These are phyloP conservation scores for Ylistrum balloti DNA, from an alignment of 1,140 invertebrate genomes.

Conservation along the genomic window DNA sequence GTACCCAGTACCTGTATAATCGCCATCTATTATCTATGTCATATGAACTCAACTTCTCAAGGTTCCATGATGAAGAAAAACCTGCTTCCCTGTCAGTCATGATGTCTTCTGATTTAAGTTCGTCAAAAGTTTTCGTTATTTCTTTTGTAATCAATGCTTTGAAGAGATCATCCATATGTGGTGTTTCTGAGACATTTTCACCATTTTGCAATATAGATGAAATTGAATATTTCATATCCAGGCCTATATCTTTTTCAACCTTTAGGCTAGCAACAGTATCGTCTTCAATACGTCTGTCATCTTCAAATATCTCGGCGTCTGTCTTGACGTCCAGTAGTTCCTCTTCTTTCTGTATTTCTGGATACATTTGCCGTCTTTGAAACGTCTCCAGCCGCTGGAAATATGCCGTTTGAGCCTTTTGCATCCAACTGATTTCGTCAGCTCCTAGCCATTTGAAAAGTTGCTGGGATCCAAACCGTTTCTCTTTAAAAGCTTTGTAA, in stretches of 20 bases:
- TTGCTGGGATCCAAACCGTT: not conserved
- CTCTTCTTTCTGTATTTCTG: not conserved
- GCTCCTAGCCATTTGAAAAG: slow-evolving; percentile 36
- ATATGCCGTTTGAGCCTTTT: not conserved
- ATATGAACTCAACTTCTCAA: slow-evolving; percentile 45
- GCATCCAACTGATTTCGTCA: not conserved
- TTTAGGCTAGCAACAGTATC: slow-evolving; percentile 47
- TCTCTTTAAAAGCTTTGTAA: not conserved
- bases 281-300: slow-evolving; percentile 55
- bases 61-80: slow-evolving; percentile 63
- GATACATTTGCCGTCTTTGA: not conserved
- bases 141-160: not conserved
- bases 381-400: not conserved
- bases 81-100: slow-evolving; percentile 24
- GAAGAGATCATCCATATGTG: not conserved
- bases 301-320: slow-evolving; percentile 53
- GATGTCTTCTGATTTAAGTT: not conserved
- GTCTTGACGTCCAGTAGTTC: slow-evolving; percentile 41
- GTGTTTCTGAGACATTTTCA: not conserved
- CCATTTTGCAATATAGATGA: slow-evolving; percentile 46
- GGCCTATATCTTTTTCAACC: slow-evolving; percentile 28
- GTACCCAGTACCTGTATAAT: slow-evolving; percentile 78
- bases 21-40: slow-evolving; percentile 74
- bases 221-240: not conserved
- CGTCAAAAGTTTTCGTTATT: not conserved